Conservation (phyloP, 2,888 invertebrate species). For the Bruchidius siliquastri region DNA sequence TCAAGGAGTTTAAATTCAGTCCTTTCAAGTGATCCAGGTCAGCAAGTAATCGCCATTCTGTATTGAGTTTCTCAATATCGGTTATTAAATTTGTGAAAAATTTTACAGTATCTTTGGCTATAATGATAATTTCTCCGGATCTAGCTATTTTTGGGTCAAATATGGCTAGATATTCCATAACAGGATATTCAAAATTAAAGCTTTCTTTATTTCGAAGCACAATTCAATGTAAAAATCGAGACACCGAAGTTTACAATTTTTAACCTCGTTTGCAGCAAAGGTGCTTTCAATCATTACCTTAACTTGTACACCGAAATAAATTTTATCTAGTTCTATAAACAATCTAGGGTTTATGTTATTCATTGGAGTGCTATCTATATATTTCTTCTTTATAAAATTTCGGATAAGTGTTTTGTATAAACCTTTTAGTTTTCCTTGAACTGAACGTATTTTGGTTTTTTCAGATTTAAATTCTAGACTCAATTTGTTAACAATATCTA, state of each 20-base stretch:
- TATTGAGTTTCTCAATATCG: conserved; percentile 9
- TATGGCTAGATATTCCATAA: conserved; percentile 3
- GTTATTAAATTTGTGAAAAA: conserved; percentile 3
- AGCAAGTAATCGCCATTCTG: conserved; percentile 6
- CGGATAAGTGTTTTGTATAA: conserved; percentile 6
- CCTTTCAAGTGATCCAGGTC: not conserved
- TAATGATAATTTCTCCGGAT: conserved; percentile 5
- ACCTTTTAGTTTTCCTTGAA: conserved; percentile 2
- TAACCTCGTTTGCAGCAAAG: not conserved
- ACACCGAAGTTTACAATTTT: conserved; percentile 5
- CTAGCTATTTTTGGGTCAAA: conserved; percentile 5
- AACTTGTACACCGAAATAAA: conserved; percentile 8
- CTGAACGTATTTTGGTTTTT: conserved; percentile 7
- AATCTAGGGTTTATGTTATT: conserved; percentile 4
- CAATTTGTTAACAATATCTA: conserved; percentile 8
- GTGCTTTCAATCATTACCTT: not conserved
- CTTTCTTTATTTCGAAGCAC: not conserved
- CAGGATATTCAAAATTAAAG: conserved; percentile 10
- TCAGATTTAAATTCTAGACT: conserved; percentile 11
- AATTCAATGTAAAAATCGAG: conserved; percentile 3
- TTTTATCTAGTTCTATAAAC: conserved; percentile 4
- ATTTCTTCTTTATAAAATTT: conserved; percentile 7
- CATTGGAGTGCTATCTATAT: conserved; percentile 1
- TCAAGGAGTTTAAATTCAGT: not conserved
- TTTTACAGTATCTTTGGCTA: not conserved